Percentiles rank a stretch among this genome's conserved stretches.
phyloP scores from a whole-genome alignment of 1,140 invertebrate genomes.

The Pseudomyrmex gracilis region DNA sequence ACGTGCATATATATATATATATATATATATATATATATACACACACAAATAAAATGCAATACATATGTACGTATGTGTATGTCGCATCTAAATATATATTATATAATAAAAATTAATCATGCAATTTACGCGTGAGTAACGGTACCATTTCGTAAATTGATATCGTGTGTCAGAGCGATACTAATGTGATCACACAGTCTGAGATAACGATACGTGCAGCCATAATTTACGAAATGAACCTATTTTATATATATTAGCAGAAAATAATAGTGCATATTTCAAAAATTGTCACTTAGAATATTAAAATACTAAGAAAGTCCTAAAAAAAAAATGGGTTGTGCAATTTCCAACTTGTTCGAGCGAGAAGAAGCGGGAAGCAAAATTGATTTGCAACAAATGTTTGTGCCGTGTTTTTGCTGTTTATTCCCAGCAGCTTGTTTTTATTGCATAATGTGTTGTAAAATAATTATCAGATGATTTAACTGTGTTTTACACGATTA shows the following conservation, averaged over 20 bases:
- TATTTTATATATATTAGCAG: conserved; percentile 47
- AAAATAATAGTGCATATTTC: conserved; percentile 42
- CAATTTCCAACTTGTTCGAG: conserved; percentile 33
- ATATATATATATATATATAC: too few relatives aligned
- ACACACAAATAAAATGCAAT: background rate
- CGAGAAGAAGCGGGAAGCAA: background rate
- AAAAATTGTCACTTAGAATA: conserved; percentile 43
- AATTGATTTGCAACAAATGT: too few relatives aligned
- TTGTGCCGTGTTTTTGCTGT: background rate
- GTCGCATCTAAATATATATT: background rate
- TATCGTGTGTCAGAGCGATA: conserved; percentile 46
- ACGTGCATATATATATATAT: conserved; percentile 14
- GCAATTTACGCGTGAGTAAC: conserved; percentile 35
- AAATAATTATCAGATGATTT: conserved; percentile 26
- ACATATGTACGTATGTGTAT: background rate
- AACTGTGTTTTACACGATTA: background rate
- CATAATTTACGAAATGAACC: conserved; percentile 69
- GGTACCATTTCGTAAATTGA: conserved; percentile 62
- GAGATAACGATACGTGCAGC: conserved; percentile 49
- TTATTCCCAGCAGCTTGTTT: background rate
- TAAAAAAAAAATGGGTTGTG: conserved; percentile 46
- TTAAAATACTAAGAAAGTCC: conserved; percentile 38
- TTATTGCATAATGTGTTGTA: background rate
- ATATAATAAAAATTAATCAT: conserved; percentile 16
- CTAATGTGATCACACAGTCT: conserved; percentile 22